phyloP scores from a whole-genome alignment of 1,140 invertebrate genomes.

The Pachyrhynchus sulphureomaculatus region DNA sequence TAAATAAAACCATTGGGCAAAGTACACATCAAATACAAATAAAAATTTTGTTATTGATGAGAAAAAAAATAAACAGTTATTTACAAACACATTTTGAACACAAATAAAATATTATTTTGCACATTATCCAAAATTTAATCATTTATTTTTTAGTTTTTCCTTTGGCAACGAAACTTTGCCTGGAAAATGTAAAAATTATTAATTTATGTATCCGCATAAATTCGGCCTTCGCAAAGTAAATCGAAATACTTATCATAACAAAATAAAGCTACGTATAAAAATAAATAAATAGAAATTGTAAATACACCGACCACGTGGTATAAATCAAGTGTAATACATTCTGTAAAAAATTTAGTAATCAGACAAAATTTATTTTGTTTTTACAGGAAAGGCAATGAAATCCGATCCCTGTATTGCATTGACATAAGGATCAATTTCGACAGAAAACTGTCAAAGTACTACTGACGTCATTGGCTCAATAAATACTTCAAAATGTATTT shows the following conservation, averaged over 20 bases:
- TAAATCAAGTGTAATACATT: neutral
- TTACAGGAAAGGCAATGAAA: slow-evolving; percentile 24
- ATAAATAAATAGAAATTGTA: neutral
- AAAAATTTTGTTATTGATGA: too few relatives aligned
- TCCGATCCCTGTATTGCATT: slow-evolving; percentile 10
- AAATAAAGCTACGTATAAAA: too few relatives aligned
- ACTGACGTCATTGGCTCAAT: slow-evolving; percentile 46
- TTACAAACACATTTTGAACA: too few relatives aligned
- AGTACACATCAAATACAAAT: too few relatives aligned
- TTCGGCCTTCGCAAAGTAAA: neutral
- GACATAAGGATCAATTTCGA: slow-evolving; percentile 18
- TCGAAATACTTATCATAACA: neutral
- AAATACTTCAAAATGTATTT: slow-evolving; percentile 41
- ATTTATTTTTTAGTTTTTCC: too few relatives aligned
- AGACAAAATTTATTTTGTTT: slow-evolving; percentile 29
- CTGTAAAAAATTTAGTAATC: neutral
- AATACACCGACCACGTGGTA: slow-evolving; percentile 8
- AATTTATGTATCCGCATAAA: neutral
- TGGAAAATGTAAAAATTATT: neutral
- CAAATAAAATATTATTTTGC: too few relatives aligned
- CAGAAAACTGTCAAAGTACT: slow-evolving; percentile 4
- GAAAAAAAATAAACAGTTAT: too few relatives aligned
- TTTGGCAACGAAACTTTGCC: neutral
- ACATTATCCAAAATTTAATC: too few relatives aligned
- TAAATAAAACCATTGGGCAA: too few relatives aligned